These are phyloP conservation scores for Yponomeuta cagnagella DNA, from an alignment of 2,888 invertebrate species.

Conservation along the genomic window DNA sequence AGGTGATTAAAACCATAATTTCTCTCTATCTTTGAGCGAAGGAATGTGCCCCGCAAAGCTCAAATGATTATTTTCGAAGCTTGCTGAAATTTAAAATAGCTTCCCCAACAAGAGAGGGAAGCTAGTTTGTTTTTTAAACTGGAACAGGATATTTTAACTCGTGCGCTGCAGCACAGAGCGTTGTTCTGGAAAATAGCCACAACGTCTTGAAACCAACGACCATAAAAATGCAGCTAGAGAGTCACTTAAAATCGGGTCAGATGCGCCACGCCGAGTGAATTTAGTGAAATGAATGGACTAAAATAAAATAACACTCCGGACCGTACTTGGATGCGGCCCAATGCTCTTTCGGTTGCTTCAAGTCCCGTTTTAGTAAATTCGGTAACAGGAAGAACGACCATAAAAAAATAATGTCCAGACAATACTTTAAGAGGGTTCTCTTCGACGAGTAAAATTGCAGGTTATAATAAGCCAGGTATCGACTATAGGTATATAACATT, in stretches of 20 bases:
- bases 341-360: conserved; percentile 22
- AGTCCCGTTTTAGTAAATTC: neutral
- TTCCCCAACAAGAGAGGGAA: neutral
- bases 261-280: conserved; percentile 33
- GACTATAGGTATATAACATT: too few species aligned
- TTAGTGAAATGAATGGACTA: conserved; percentile 34
- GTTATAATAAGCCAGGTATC: too few species aligned
- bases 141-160: conserved; percentile 11
- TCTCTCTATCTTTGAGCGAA: too few species aligned
- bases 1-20: too few species aligned
- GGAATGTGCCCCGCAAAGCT: too few species aligned
- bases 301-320: conserved; percentile 27
- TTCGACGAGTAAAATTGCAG: too few species aligned
- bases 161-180: conserved; percentile 22
- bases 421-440: neutral
- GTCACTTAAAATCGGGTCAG: conserved; percentile 36
- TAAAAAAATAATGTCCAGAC: neutral
- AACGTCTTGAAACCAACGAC: conserved; percentile 38
- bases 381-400: neutral
- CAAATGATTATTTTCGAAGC: neutral
- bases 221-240: conserved; percentile 41
- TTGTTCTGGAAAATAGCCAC: conserved; percentile 46
- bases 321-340: conserved; percentile 41
- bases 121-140: conserved; percentile 1
- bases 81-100: neutral